phyloP scores from a whole-genome alignment of 2,888 invertebrate genomes.

The Mythimna vitellina region DNA sequence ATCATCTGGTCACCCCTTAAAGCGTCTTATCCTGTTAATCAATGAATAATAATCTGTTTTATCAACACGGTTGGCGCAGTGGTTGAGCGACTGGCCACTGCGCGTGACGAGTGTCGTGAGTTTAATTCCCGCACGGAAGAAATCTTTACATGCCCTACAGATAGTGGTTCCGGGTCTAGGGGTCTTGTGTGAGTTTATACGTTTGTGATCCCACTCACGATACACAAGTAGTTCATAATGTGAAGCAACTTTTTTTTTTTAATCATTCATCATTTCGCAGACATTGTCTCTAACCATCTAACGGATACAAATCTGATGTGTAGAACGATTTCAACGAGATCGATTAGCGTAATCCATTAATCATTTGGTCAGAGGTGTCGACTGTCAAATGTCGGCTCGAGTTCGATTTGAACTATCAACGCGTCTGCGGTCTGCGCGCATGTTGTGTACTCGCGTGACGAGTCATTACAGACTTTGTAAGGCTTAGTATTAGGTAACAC shows the following conservation, averaged over 20 bases:
- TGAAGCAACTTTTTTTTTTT: neutral
- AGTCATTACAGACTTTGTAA: slow-evolving; percentile 55
- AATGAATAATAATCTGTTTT: too few species aligned
- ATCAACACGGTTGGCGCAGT: too few species aligned
- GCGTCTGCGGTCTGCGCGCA: slow-evolving; percentile 35
- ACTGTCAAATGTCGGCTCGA: slow-evolving; percentile 53
- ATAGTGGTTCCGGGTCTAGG: too few species aligned
- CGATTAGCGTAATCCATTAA: slow-evolving; percentile 65
- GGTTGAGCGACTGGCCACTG: too few species aligned
- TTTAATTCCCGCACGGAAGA: too few species aligned
- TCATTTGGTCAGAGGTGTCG: slow-evolving; percentile 67
- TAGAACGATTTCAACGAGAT: slow-evolving; percentile 62
- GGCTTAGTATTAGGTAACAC: slow-evolving; percentile 23
- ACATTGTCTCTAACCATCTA: slow-evolving; percentile 65
- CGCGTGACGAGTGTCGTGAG: too few species aligned
- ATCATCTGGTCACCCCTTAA: too few species aligned
- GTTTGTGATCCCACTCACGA: too few species aligned
- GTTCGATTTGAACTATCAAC: slow-evolving; percentile 48
- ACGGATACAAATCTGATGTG: slow-evolving; percentile 65
- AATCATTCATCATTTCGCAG: slow-evolving; percentile 59
- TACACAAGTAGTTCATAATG: too few species aligned
- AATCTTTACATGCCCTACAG: too few species aligned
- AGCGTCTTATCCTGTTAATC: slow-evolving; percentile 37
- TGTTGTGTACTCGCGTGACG: slow-evolving; percentile 37
- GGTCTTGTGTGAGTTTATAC: too few species aligned